These are phyloP conservation scores for Maniola jurtina DNA, from an alignment of 1,140 invertebrate species.

Conservation along the genomic window DNA sequence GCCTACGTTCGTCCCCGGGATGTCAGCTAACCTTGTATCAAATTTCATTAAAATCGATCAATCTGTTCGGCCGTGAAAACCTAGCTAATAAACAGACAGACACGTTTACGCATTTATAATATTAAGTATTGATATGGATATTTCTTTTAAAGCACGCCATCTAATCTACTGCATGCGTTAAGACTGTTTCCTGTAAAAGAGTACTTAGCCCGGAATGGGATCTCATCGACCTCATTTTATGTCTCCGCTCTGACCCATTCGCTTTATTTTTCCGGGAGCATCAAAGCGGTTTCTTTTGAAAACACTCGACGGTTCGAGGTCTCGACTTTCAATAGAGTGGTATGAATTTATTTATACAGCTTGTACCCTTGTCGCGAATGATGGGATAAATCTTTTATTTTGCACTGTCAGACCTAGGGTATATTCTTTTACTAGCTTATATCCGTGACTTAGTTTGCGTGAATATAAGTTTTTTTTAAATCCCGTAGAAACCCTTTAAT, in stretches of 20 bases:
- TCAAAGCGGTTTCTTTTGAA: slow-evolving; percentile 45
- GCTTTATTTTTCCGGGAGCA: slow-evolving; percentile 36
- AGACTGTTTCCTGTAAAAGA: slow-evolving; percentile 26
- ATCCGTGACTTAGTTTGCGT: not conserved
- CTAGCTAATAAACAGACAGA: too few relatives aligned
- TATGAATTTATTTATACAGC: slow-evolving; percentile 46
- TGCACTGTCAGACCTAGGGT: slow-evolving; percentile 20
- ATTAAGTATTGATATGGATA: not conserved
- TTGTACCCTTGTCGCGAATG: slow-evolving; percentile 22
- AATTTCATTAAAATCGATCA: too few relatives aligned
- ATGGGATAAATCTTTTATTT: slow-evolving; percentile 40
- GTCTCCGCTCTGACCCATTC: slow-evolving; percentile 34
- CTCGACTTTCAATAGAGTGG: slow-evolving; percentile 44
- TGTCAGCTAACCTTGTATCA: too few relatives aligned
- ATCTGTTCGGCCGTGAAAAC: too few relatives aligned
- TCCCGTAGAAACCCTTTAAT: too few relatives aligned
- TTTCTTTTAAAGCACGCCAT: slow-evolving; percentile 7
- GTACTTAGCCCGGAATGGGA: slow-evolving; percentile 29
- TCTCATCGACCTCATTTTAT: slow-evolving; percentile 28
- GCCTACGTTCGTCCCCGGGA: too few relatives aligned
- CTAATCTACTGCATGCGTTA: slow-evolving; percentile 29
- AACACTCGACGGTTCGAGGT: slow-evolving; percentile 33
- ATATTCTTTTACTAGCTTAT: slow-evolving; percentile 25
- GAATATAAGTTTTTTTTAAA: too few relatives aligned
- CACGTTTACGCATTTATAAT: too few relatives aligned